Evolutionary conservation across 2,797 vertebrate species (phyloP).

Genomic region (Mastacembelus armatus): DNA sequence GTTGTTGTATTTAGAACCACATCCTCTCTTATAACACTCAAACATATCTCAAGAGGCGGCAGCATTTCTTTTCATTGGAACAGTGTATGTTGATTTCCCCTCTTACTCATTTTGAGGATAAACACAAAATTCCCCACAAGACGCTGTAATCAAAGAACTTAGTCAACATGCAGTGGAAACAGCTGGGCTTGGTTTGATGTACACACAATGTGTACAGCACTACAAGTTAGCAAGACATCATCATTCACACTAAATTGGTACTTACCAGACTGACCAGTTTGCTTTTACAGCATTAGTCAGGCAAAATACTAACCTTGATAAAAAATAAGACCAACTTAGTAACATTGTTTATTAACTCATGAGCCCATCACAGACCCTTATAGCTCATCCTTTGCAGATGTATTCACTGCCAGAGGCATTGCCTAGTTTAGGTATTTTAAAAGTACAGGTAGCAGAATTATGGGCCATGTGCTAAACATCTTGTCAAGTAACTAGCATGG

Average conservation of each 20-base stretch:
- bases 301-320: slow-evolving; percentile 12
- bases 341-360: neutral
- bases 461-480: neutral
- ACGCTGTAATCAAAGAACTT: slow-evolving; percentile 15
- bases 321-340: too few species aligned
- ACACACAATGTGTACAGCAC: slow-evolving; percentile 6
- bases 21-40: slow-evolving; percentile 8
- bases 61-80: slow-evolving; percentile 16
- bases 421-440: neutral
- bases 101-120: slow-evolving; percentile 27
- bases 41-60: neutral
- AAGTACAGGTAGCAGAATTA: neutral
- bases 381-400: neutral
- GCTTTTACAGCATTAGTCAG: slow-evolving; percentile 3
- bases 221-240: neutral
- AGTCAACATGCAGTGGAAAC: slow-evolving; percentile 35
- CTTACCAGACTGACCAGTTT: slow-evolving; percentile 12
- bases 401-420: neutral
- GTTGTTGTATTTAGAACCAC: slow-evolving; percentile 3
- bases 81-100: slow-evolving; percentile 11
- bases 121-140: slow-evolving; percentile 41
- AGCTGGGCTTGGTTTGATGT: slow-evolving; percentile 10
- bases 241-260: slow-evolving; percentile 3
- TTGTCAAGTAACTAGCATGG: neutral
- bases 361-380: neutral